phyloP scores from a whole-genome alignment of 2,888 invertebrate species.

The Drosophila infuscata region DNA sequence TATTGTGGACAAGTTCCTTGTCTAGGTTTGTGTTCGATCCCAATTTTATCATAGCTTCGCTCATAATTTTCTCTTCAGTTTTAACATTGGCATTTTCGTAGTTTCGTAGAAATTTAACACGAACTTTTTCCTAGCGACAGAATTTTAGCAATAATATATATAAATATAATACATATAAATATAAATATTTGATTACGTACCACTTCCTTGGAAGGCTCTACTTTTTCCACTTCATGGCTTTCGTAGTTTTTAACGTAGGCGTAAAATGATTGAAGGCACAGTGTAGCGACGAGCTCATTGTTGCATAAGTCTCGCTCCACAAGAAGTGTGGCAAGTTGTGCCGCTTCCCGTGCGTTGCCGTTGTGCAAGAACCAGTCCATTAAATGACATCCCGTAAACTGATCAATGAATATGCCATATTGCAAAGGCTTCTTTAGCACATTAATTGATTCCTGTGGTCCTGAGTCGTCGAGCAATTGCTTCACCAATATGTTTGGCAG shows the following conservation, averaged over 20 bases:
- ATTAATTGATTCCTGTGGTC: conserved; percentile 87
- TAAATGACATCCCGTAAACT: conserved; percentile 91
- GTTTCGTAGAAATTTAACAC: conserved; percentile 92
- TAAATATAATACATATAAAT: not conserved
- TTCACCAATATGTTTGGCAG: conserved; percentile 60
- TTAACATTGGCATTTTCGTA: conserved; percentile 95
- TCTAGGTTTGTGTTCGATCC: conserved; percentile 15
- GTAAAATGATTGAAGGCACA: conserved; percentile 91
- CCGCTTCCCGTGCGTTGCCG: conserved; percentile 89
- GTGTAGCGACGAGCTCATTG: conserved; percentile 88
- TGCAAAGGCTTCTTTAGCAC: conserved; percentile 92
- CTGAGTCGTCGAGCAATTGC: conserved; percentile 64
- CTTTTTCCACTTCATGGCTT: conserved; percentile 47
- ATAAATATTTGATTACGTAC: conserved; percentile 39
- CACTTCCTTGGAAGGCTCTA: conserved; percentile 84
- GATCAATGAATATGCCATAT: conserved; percentile 96
- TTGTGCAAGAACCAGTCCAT: conserved; percentile 91
- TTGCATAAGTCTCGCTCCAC: conserved; percentile 96
- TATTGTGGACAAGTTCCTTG: conserved; percentile 86
- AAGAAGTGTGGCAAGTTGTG: conserved; percentile 90
- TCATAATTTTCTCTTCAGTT: conserved; percentile 78
- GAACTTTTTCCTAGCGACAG: conserved; percentile 87
- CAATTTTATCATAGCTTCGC: conserved; percentile 46
- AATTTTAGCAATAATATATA: not conserved
- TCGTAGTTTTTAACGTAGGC: conserved; percentile 87